Percentiles rank a stretch among this genome's conserved stretches.
Conservation (phyloP, 2,888 invertebrate genomes). For the Rhodophaea formosa region DNA sequence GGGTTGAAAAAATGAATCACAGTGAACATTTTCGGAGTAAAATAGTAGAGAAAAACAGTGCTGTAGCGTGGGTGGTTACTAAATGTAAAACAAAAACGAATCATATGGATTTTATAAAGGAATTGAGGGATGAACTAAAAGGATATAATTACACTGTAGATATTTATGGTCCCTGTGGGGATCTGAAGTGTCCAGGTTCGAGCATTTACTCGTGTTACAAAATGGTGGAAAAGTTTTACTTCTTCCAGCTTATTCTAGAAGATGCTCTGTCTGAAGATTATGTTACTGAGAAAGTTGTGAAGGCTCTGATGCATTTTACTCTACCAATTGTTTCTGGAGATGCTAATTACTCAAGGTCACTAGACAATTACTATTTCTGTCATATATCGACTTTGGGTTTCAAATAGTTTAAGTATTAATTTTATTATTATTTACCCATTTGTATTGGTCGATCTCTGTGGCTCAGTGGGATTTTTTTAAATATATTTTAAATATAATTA, state of each 20-base stretch:
- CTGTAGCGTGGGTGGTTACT: slow-evolving; percentile 57
- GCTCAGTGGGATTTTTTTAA: too few species aligned
- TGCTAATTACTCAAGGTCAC: slow-evolving; percentile 58
- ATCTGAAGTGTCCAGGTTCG: slow-evolving; percentile 48
- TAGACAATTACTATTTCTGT: too few species aligned
- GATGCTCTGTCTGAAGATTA: slow-evolving; percentile 56
- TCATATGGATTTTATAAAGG: slow-evolving; percentile 49
- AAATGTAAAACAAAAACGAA: slow-evolving; percentile 53
- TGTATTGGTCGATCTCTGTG: too few species aligned
- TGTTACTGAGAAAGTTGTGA: slow-evolving; percentile 54
- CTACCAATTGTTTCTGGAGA: slow-evolving; percentile 60
- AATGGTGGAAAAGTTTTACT: slow-evolving; percentile 56
- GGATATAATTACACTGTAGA: slow-evolving; percentile 59
- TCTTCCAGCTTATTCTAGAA: slow-evolving; percentile 61
- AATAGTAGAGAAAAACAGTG: slow-evolving; percentile 48
- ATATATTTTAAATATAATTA: too few species aligned
- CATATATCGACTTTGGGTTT: too few species aligned
- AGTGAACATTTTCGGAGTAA: slow-evolving; percentile 31
- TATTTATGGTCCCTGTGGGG: slow-evolving; percentile 55
- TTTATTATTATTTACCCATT: too few species aligned
- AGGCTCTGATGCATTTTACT: slow-evolving; percentile 48
- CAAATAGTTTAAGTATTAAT: too few species aligned
- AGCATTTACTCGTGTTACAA: slow-evolving; percentile 48
- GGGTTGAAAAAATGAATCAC: slow-evolving; percentile 49
- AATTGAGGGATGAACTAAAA: slow-evolving; percentile 48